Conservation (phyloP, 2,113 vertebrate species). For the Gobio gobio region DNA sequence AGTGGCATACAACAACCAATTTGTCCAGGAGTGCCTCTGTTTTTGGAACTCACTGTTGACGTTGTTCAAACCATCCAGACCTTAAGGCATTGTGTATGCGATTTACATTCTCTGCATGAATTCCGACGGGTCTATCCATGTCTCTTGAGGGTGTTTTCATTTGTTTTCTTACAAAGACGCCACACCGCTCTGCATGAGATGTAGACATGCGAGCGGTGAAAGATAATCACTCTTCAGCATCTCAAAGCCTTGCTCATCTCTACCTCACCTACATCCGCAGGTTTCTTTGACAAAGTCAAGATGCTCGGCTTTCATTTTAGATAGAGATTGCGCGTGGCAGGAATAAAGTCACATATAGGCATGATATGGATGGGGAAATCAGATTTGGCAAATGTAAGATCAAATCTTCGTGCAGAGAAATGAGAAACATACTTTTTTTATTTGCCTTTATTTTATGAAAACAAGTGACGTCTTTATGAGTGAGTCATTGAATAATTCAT, state of each 20-base stretch:
- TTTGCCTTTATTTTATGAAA: not conserved
- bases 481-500: too few relatives aligned
- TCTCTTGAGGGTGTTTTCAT: constrained; percentile 59
- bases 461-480: too few relatives aligned
- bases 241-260: constrained; percentile 56
- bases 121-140: constrained; percentile 39
- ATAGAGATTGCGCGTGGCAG: not conserved
- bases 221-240: constrained; percentile 61
- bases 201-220: constrained; percentile 63
- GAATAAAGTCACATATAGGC: not conserved
- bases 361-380: not conserved
- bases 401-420: not conserved
- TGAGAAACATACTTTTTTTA: not conserved
- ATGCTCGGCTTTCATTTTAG: not conserved
- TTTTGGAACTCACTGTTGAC: not conserved
- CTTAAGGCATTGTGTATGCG: not conserved
- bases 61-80: not conserved
- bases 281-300: constrained; percentile 5
- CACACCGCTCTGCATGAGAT: constrained; percentile 45
- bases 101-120: constrained; percentile 44
- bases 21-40: constrained; percentile 5
- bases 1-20: constrained; percentile 6
- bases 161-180: constrained; percentile 36
- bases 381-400: not conserved
- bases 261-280: not conserved